Conservation (phyloP, 2,113 vertebrate species). For the Onychorhynchus coronatus region DNA sequence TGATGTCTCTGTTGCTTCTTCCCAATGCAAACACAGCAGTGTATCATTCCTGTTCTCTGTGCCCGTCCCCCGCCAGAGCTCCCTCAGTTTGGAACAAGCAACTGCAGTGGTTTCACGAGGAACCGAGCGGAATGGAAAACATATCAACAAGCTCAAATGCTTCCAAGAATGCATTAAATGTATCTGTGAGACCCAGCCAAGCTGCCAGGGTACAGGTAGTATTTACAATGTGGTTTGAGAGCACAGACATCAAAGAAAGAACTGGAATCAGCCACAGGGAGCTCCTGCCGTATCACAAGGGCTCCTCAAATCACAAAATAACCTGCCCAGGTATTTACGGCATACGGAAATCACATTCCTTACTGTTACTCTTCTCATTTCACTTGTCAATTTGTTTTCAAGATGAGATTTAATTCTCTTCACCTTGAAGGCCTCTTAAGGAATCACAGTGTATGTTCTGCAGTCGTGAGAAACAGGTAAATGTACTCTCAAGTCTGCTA, state of each 20-base stretch:
- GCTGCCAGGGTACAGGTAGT: background rate
- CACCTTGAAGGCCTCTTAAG: background rate
- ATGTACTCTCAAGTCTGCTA: background rate
- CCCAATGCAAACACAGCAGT: background rate
- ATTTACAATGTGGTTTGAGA: constrained; percentile 4
- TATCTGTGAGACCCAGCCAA: constrained; percentile 31
- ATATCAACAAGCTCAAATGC: background rate
- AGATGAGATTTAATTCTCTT: background rate
- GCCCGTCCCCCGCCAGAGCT: background rate
- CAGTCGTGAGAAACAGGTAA: background rate
- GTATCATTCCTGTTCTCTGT: background rate
- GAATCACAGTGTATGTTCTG: background rate
- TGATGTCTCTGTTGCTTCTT: background rate
- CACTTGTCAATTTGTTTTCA: background rate
- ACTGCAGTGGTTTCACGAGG: constrained; percentile 15
- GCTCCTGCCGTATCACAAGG: background rate
- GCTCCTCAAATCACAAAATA: background rate
- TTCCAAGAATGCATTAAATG: constrained; percentile 42
- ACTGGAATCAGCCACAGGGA: background rate
- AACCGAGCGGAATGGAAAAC: constrained; percentile 5
- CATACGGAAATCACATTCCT: background rate
- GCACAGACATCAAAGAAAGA: background rate
- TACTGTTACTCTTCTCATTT: background rate
- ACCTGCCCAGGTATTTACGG: background rate
- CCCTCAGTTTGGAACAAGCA: constrained; percentile 5